Conservation (phyloP, 1,140 invertebrate genomes). For the Hestina assimilis region DNA sequence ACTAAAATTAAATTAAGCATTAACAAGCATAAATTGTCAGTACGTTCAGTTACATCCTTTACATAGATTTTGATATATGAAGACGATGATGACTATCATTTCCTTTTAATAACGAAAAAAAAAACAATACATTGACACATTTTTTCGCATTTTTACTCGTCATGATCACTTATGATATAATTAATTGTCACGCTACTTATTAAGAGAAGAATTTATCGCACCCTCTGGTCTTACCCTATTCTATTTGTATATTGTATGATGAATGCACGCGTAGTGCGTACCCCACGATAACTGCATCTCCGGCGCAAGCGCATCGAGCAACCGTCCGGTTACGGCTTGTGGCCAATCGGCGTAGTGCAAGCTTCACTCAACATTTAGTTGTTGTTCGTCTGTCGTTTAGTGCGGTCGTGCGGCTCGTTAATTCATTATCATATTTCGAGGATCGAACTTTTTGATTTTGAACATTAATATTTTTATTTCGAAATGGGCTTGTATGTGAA, state of each 20-base stretch:
- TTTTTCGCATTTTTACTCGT: conserved; percentile 8
- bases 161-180: conserved; percentile 11
- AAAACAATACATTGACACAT: conserved; percentile 5
- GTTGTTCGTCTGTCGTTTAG: conserved; percentile 24
- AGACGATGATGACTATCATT: too few species aligned
- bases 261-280: conserved; percentile 16
- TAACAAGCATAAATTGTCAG: too few species aligned
- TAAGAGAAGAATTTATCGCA: conserved; percentile 22
- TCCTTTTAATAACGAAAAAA: neutral
- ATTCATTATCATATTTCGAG: neutral
- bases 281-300: conserved; percentile 41
- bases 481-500: conserved; percentile 51
- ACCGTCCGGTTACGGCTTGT: conserved; percentile 10
- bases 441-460: conserved; percentile 5
- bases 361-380: conserved; percentile 39
- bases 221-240: conserved; percentile 17
- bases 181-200: conserved; percentile 23
- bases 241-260: conserved; percentile 35
- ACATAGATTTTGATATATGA: too few species aligned
- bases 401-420: conserved; percentile 27
- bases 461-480: conserved; percentile 1
- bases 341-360: conserved; percentile 36
- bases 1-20: too few species aligned
- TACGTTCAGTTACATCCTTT: too few species aligned
- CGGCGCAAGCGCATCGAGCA: conserved; percentile 26